Conservation (phyloP, 2,797 vertebrate genomes). For the Antrozous pallidus region DNA sequence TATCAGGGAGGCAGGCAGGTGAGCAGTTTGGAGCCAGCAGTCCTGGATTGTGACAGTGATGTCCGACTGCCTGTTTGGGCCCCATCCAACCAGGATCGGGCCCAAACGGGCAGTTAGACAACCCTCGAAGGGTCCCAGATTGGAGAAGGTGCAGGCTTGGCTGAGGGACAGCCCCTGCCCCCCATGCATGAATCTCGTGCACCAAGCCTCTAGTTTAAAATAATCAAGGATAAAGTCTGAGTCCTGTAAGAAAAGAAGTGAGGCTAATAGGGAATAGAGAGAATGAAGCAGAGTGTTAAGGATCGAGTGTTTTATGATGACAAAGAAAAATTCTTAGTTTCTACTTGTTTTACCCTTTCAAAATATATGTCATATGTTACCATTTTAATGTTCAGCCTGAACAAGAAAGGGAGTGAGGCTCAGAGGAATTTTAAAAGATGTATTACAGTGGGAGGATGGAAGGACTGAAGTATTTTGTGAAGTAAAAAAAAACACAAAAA, state of each 20-base stretch:
- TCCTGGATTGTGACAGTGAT: too few relatives aligned
- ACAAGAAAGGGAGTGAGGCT: not conserved
- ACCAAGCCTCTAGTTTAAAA: too few relatives aligned
- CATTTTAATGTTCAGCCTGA: not conserved
- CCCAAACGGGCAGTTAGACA: too few relatives aligned
- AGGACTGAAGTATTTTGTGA: not conserved
- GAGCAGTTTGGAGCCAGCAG: too few relatives aligned
- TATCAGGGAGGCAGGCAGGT: too few relatives aligned
- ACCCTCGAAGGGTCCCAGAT: too few relatives aligned
- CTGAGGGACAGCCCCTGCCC: too few relatives aligned
- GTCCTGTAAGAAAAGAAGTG: not conserved
- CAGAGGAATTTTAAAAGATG: not conserved
- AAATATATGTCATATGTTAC: not conserved
- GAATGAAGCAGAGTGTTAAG: slow-evolving; percentile 40
- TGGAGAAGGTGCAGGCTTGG: too few relatives aligned
- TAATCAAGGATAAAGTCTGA: not conserved
- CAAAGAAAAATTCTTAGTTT: slow-evolving; percentile 59
- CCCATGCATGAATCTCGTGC: too few relatives aligned
- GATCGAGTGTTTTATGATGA: slow-evolving; percentile 23
- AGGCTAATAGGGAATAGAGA: not conserved
- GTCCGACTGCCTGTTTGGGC: too few relatives aligned
- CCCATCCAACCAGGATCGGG: too few relatives aligned
- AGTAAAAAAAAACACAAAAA: not conserved
- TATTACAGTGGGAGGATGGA: not conserved
- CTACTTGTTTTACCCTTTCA: not conserved